Evolutionary conservation across 2,888 invertebrate genomes (phyloP), one percentile per base, ranked within the genome.

Genomic region (Neria commutata): DNA sequence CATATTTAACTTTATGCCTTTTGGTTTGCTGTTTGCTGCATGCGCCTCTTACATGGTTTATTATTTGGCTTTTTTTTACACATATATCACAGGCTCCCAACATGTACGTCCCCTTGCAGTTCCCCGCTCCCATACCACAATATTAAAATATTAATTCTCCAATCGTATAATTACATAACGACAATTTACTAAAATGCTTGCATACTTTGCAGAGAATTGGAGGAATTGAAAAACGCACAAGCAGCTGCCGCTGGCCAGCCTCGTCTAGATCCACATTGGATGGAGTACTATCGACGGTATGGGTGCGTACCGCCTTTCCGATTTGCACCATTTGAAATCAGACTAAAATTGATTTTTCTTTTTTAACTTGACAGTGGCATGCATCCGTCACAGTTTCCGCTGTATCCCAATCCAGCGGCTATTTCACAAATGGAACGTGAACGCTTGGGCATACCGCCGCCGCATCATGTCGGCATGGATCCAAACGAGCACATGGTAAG

Each of bases 401-500:
- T 89, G 56, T 89, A 89, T 51, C 86, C 87, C 33, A 88, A 89
- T 66, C 90, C 92, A n/a, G 91, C 91, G 52, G 87, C 88, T 34
- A 86, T 91, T 60, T 91, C 92, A 69, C 93, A 92, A 77, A 83
- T 95, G 76, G 95, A 96, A 79, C 85, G 96, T 60, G 96, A 96
- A 81, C 87, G 95, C 74, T 84, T 94, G 71, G 94, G 94, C 78
- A 91, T 89, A 67, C 89, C 89, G 51, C 87, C 87, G 34, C 86
- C 86, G 48, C 71, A 84, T 81, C 83, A 80, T 68, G 84, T 84
- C 26, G 85, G 83, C 55, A 82, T 71, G 89, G 91, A 71, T 73
- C 92, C 94, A 63, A 91, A 92, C 67, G 95, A 95, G 84, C 95
- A 95, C 64, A 92, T 95, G 91, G 91, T 90, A 83, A 81, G 81